Evolutionary conservation across 1,140 invertebrate genomes (phyloP).

Genomic region (Drosophila azteca): DNA sequence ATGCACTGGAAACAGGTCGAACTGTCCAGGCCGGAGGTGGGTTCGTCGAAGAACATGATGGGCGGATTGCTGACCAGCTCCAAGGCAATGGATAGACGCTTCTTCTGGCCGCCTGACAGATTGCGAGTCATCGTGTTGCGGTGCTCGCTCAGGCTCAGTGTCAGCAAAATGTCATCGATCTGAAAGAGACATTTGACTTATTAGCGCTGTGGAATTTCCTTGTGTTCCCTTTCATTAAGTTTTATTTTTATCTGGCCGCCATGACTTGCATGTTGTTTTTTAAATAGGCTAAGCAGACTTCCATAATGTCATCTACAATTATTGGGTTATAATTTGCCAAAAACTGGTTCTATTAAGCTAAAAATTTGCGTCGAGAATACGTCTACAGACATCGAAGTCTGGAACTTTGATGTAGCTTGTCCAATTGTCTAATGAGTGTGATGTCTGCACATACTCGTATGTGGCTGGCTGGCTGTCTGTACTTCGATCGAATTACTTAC

Average conservation of each 20-base stretch:
- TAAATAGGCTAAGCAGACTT: background rate
- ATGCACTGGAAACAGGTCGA: constrained; percentile 98
- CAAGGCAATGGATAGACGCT: constrained; percentile 97
- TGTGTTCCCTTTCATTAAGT: background rate
- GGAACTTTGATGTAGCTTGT: constrained; percentile 23
- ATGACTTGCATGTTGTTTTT: constrained; percentile 29
- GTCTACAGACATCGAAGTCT: background rate
- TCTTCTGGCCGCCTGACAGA: constrained; percentile 97
- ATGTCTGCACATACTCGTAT: background rate
- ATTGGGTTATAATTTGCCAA: background rate
- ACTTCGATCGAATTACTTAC: constrained; percentile 85
- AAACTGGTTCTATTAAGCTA: constrained; percentile 29
- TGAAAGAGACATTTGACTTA: constrained; percentile 72
- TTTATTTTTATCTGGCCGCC: constrained; percentile 10
- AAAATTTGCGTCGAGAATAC: constrained; percentile 5
- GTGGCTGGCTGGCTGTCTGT: too few species aligned
- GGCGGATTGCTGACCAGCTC: constrained; percentile 97
- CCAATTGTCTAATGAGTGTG: constrained; percentile 11
- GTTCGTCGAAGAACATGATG: constrained; percentile 99
- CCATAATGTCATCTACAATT: background rate
- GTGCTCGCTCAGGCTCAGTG: constrained; percentile 93
- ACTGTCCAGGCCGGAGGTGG: constrained; percentile 97
- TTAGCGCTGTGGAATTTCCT: constrained; percentile 1
- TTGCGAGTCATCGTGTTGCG: constrained; percentile 94
- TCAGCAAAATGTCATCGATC: constrained; percentile 96